Percentiles rank a stretch among this genome's conserved stretches.
Evolutionary conservation across 2,888 invertebrate species (phyloP).

Genomic region (Xylota sylvarum): DNA sequence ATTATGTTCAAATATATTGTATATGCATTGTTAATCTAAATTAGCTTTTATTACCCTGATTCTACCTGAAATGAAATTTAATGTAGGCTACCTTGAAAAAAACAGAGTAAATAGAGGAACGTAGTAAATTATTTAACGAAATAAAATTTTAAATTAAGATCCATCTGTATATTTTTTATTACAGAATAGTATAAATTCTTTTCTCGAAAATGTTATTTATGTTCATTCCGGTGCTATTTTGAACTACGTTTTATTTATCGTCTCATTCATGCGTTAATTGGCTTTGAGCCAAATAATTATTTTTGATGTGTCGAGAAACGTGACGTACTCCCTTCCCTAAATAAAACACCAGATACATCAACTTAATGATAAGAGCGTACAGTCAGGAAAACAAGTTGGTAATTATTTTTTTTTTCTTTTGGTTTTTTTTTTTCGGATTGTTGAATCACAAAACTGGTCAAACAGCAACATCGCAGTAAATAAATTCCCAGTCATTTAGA

Average conservation of each 20-base stretch:
- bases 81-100: background rate
- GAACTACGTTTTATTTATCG: conserved; percentile 8
- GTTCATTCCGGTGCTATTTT: conserved; percentile 8
- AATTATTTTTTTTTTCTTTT: background rate
- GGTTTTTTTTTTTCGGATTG: background rate
- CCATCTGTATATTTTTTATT: background rate
- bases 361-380: background rate
- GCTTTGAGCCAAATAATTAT: conserved; percentile 15
- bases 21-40: too few relatives aligned
- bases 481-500: too few relatives aligned
- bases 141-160: background rate
- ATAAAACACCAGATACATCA: conserved; percentile 5
- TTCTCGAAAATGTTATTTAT: background rate
- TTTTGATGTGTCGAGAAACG: conserved; percentile 8
- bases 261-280: conserved; percentile 48
- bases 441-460: conserved; percentile 21
- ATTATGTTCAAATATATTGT: too few relatives aligned
- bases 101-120: conserved; percentile 31
- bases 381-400: conserved; percentile 31
- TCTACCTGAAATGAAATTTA: background rate
- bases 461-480: conserved; percentile 14
- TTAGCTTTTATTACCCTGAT: background rate
- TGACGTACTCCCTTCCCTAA: conserved; percentile 23
- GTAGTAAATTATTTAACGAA: background rate
- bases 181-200: conserved; percentile 17